phyloP scores from a whole-genome alignment of 2,113 vertebrate genomes.

The Nothoprocta pentlandii region DNA sequence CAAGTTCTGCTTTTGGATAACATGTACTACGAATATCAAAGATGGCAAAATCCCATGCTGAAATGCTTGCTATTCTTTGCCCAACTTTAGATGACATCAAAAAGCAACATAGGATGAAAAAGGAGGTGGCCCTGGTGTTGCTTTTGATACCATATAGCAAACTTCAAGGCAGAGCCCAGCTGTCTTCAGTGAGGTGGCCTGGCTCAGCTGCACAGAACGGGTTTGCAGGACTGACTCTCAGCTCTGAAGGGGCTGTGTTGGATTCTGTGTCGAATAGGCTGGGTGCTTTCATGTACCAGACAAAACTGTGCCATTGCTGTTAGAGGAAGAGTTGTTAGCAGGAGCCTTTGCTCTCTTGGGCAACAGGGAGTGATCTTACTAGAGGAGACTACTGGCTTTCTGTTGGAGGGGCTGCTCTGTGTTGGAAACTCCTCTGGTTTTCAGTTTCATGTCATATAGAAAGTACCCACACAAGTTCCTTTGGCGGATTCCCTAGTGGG shows the following conservation, averaged over 20 bases:
- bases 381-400: background rate
- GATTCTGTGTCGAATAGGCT: background rate
- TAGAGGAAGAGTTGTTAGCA: background rate
- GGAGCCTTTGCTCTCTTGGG: constrained; percentile 12
- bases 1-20: constrained; percentile 49
- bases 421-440: background rate
- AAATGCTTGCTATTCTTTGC: constrained; percentile 14
- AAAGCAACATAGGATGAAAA: background rate
- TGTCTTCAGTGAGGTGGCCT: background rate
- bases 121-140: background rate
- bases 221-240: background rate
- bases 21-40: background rate
- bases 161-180: background rate
- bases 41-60: constrained; percentile 9
- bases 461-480: background rate
- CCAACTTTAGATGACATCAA: background rate
- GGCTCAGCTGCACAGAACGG: background rate
- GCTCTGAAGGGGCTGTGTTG: background rate
- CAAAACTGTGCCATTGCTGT: background rate
- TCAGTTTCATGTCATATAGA: fast-evolving
- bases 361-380: background rate
- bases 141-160: background rate
- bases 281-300: background rate
- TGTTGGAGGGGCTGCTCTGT: background rate
- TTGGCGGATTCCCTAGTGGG: background rate